Conservation (phyloP, 2,113 vertebrate genomes). For the Myiozetetes cayanensis region DNA sequence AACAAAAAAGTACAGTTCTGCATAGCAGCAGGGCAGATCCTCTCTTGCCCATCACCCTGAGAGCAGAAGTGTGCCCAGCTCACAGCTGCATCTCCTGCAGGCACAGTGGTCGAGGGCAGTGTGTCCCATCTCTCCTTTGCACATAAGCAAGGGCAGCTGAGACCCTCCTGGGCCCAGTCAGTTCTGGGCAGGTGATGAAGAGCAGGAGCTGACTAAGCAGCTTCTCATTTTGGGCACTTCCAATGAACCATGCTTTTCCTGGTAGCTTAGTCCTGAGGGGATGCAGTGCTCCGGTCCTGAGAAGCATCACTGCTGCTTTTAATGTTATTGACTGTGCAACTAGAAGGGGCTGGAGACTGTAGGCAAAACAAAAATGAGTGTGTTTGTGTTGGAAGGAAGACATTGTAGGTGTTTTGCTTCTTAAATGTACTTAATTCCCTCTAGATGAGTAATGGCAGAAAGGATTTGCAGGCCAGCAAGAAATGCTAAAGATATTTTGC, state of each 20-base stretch:
- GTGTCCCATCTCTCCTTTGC: background rate
- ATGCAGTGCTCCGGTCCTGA: background rate
- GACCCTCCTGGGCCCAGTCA: background rate
- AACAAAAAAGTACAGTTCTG: background rate
- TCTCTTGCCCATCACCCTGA: background rate
- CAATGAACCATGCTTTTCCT: background rate
- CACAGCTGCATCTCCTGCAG: background rate
- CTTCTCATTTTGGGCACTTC: background rate
- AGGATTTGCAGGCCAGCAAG: background rate
- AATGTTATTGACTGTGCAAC: background rate
- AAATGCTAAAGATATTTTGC: background rate
- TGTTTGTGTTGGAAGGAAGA: background rate
- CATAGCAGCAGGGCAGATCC: background rate
- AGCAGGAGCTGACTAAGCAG: background rate
- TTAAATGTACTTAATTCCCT: background rate
- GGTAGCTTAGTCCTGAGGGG: background rate
- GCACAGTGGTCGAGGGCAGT: rapidly evolving
- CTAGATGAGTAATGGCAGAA: background rate
- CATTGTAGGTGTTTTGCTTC: background rate
- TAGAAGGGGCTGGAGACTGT: background rate
- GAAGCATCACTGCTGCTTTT: background rate
- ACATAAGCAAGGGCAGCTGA: background rate
- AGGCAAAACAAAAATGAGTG: background rate
- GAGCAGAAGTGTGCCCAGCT: rapidly evolving
- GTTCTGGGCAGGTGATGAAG: background rate